Evolutionary conservation across 2,888 invertebrate species (phyloP).

Genomic region (Cyaniris semiargus): DNA sequence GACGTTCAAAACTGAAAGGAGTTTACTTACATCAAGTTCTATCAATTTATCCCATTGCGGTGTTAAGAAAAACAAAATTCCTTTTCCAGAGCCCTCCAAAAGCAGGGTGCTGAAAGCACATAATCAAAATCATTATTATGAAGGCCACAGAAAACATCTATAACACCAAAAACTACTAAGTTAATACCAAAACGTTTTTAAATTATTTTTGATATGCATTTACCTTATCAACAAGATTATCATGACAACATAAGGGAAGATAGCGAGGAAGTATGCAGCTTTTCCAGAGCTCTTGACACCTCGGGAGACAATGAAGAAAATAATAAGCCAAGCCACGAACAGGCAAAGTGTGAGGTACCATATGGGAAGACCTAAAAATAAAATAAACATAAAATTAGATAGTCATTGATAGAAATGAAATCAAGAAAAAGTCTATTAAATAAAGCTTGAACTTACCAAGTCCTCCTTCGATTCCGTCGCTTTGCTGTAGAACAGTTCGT

Average conservation of each 20-base stretch:
- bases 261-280: constrained; percentile 91
- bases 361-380: constrained; percentile 75
- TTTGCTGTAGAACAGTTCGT: constrained; percentile 45
- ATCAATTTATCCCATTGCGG: constrained; percentile 88
- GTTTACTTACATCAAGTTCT: constrained; percentile 80
- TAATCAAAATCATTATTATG: constrained; percentile 3
- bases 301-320: constrained; percentile 85
- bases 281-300: constrained; percentile 91
- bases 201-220: constrained; percentile 31
- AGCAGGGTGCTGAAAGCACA: constrained; percentile 77
- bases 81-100: constrained; percentile 85
- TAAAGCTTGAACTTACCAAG: constrained; percentile 43
- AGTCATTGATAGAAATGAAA: not conserved
- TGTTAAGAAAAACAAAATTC: constrained; percentile 88
- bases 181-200: not conserved
- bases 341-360: constrained; percentile 86
- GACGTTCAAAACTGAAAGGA: not conserved
- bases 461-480: constrained; percentile 47
- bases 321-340: constrained; percentile 84
- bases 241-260: constrained; percentile 91
- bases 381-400: constrained; percentile 17
- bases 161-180: not conserved
- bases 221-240: constrained; percentile 84
- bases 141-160: not conserved
- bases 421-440: not conserved